Evolutionary conservation across 2,888 invertebrate genomes (phyloP), one percentile per base, ranked within the genome.

Genomic region (Drosophila kokeensis): DNA sequence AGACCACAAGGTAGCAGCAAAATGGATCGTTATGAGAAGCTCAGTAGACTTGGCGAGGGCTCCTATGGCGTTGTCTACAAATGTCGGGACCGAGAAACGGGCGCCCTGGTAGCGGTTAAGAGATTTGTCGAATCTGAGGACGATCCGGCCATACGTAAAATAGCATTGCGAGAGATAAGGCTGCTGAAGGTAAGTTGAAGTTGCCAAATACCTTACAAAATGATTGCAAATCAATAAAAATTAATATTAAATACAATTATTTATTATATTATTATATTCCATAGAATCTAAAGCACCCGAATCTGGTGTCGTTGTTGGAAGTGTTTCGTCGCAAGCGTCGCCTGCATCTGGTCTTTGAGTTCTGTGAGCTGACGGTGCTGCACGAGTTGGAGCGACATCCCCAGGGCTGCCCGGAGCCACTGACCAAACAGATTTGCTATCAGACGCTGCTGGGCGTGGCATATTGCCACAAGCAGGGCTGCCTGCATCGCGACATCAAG

Each of bases 281-380:
- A n/a, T n/a, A n/a, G 99, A 99, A 99, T 94, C 94, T 99, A 79
- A 99, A 99, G 93, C 99, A 99, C 93, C 98, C 98, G 6, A 99
- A 99, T 94, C 94, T 99, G 91, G 98, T 99, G 63, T 99, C 99
- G 92, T 94, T 99, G 75, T 95, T 99, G 90, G 99, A 99, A 94
- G 99, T 99, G 69, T 99, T 99, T 93, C 96, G 99, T 73, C 95
- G 98, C 76, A 98, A 98, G 93, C 95, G 98, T 73, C 97, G 99
- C 91, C 94, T 99, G 58, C 99, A 99, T 94, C 95, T 99, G 73
- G 99, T 99, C 36, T 99, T 99, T 94, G 99, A 99, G 94, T 99
- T 97, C 94, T 99, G 99, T 92, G 99, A 99, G 92, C 96, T 98
- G 91, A 99, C 99, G 1, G 97, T 99, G 68, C 95, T 99, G 61